Conservation (phyloP, 2,797 vertebrate genomes). For the Sebastes trivittatus region DNA sequence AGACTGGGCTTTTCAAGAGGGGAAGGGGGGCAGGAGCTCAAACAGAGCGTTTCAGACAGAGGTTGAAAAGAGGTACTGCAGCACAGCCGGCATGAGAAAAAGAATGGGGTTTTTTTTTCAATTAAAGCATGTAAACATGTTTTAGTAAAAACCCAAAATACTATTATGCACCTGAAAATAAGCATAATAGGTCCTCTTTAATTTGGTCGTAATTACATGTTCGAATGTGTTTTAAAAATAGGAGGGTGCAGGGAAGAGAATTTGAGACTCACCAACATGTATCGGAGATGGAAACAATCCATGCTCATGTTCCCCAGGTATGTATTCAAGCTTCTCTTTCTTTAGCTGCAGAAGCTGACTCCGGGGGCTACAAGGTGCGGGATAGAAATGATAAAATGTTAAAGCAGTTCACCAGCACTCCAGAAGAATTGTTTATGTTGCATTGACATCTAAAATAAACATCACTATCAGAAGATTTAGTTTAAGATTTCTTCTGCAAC, state of each 20-base stretch:
- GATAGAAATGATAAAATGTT: neutral
- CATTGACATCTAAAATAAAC: neutral
- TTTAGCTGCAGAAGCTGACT: slow-evolving; percentile 95
- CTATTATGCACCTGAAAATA: too few relatives aligned
- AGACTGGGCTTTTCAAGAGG: too few relatives aligned
- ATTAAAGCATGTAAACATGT: too few relatives aligned
- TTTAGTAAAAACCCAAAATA: too few relatives aligned
- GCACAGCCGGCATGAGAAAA: too few relatives aligned
- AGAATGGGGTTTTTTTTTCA: too few relatives aligned
- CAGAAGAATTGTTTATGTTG: neutral
- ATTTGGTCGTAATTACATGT: neutral
- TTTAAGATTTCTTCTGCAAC: slow-evolving; percentile 57
- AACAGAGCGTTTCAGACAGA: too few relatives aligned
- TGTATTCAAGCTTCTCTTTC: slow-evolving; percentile 97
- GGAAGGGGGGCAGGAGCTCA: too few relatives aligned
- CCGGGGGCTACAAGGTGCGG: slow-evolving; percentile 83
- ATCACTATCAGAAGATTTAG: neutral
- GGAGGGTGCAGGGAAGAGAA: neutral
- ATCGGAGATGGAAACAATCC: slow-evolving; percentile 96
- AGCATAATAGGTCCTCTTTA: neutral
- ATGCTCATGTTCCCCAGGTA: slow-evolving; percentile 94
- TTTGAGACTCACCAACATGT: slow-evolving; percentile 92
- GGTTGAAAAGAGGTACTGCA: too few relatives aligned
- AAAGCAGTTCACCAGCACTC: neutral
- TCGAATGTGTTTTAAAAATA: neutral